phyloP scores from a whole-genome alignment of 2,888 invertebrate genomes.

The Agrotis clavis region DNA sequence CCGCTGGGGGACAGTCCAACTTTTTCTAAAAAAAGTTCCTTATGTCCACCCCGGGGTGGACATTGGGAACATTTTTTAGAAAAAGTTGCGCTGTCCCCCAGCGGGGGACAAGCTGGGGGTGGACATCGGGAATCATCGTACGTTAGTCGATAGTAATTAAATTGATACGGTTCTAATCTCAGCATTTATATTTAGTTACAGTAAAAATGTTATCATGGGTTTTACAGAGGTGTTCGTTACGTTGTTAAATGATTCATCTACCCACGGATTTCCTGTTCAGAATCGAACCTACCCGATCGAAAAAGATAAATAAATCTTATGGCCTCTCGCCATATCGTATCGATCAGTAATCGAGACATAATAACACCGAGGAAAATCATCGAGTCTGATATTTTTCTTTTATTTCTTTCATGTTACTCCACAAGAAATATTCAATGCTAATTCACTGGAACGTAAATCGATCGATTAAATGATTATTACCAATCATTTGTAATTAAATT shows the following conservation, averaged over 20 bases:
- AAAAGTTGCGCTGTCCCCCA: too few relatives aligned
- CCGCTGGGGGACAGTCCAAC: too few relatives aligned
- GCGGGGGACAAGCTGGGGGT: too few relatives aligned
- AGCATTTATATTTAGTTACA: constrained; percentile 28
- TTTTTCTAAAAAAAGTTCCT: too few relatives aligned
- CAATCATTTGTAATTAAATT: constrained; percentile 77
- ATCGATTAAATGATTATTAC: constrained; percentile 74
- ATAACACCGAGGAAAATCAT: constrained; percentile 33
- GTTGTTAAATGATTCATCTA: constrained; percentile 10
- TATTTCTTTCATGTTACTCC: constrained; percentile 45
- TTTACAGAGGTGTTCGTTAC: constrained; percentile 9
- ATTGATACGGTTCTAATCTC: constrained; percentile 36
- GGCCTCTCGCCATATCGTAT: constrained; percentile 18
- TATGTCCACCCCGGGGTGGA: too few relatives aligned
- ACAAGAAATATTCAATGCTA: constrained; percentile 67
- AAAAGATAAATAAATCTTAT: constrained; percentile 14
- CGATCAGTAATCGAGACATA: constrained; percentile 37
- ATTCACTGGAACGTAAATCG: constrained; percentile 71
- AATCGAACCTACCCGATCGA: constrained; percentile 11
- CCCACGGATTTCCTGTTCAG: constrained; percentile 16
- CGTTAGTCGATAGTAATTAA: constrained; percentile 41
- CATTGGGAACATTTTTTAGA: too few relatives aligned
- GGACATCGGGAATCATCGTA: too few relatives aligned
- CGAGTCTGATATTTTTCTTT: constrained; percentile 30
- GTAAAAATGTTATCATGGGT: constrained; percentile 23